Percentiles rank a stretch among this genome's conserved stretches.
Evolutionary conservation across 2,113 vertebrate genomes (phyloP).

Genomic region (Deroptyus accipitrinus): DNA sequence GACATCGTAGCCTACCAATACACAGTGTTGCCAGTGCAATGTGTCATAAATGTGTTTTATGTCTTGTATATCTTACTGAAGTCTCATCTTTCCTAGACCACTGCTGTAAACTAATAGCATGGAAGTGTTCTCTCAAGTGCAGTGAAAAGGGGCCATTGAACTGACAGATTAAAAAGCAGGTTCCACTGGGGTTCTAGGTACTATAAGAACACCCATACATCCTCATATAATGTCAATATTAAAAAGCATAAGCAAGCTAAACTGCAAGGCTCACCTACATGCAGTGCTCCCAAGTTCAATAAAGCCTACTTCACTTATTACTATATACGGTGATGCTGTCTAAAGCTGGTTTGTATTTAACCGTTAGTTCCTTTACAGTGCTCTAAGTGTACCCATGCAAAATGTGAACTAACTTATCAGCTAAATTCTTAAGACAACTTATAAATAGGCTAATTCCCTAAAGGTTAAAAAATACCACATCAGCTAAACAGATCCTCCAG

Average conservation of each 20-base stretch:
- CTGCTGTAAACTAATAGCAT: not conserved
- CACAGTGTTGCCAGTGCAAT: not conserved
- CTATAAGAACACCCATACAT: not conserved
- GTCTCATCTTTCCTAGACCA: not conserved
- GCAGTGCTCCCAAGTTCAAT: not conserved
- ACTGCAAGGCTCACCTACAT: not conserved
- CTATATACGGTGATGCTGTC: not conserved
- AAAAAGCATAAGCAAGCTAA: not conserved
- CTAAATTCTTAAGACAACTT: not conserved
- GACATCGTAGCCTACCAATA: not conserved
- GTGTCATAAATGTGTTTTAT: slow-evolving; percentile 30
- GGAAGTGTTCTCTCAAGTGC: not conserved
- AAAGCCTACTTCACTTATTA: not conserved
- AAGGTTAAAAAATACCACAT: not conserved
- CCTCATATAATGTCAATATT: not conserved
- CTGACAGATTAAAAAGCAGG: not conserved
- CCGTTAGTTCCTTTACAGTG: not conserved
- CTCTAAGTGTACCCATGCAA: not conserved
- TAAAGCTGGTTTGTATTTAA: not conserved
- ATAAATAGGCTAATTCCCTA: not conserved
- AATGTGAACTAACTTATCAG: not conserved
- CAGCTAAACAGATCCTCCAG: not conserved
- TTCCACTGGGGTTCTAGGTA: not conserved
- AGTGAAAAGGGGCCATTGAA: not conserved
- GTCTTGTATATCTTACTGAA: not conserved